These are phyloP conservation scores for Cryptomyrus ogoouensis DNA, from an alignment of 2,113 vertebrate species.

Conservation along the genomic window DNA sequence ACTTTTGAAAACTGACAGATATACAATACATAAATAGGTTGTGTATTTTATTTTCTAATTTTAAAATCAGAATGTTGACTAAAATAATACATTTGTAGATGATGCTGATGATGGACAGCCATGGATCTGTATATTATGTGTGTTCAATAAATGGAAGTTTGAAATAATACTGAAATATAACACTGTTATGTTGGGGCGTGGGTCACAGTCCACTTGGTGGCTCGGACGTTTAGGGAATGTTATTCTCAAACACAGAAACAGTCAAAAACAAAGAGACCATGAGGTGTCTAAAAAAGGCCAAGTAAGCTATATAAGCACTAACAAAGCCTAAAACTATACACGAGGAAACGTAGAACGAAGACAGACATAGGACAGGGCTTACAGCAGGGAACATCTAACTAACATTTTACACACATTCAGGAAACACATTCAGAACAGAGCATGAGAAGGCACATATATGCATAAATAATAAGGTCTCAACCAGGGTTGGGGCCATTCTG, in stretches of 20 bases:
- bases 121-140: neutral
- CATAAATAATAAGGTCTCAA: neutral
- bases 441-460: neutral
- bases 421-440: neutral
- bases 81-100: neutral
- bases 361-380: neutral
- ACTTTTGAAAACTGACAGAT: neutral
- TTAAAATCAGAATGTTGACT: neutral
- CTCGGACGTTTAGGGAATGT: neutral
- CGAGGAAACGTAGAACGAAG: neutral
- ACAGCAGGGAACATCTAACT: neutral
- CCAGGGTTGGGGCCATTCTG: too few species aligned
- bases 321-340: neutral
- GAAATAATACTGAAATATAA: neutral
- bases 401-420: neutral
- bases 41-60: neutral
- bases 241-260: neutral
- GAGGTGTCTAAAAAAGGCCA: neutral
- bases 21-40: neutral
- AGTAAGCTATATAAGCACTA: neutral
- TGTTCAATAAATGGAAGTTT: neutral
- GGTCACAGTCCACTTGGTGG: neutral
- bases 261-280: neutral
- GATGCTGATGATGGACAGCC: neutral
- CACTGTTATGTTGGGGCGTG: neutral